Conservation (phyloP, 2,888 invertebrate genomes). For the Nomada ruficornis region DNA sequence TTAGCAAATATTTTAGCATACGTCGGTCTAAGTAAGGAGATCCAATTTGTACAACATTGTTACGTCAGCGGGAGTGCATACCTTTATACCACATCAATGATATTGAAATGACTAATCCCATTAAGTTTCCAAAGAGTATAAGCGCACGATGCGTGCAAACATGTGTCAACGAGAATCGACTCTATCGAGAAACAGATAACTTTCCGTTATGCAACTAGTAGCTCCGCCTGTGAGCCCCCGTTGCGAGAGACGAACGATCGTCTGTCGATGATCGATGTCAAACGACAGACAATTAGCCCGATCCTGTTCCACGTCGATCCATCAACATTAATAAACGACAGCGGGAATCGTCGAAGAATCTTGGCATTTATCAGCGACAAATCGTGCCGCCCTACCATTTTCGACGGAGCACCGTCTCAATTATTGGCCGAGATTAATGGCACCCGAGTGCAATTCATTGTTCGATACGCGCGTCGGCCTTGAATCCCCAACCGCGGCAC, state of each 20-base stretch:
- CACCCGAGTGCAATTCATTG: constrained; percentile 44
- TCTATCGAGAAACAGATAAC: neutral
- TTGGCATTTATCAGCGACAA: constrained; percentile 25
- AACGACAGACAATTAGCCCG: constrained; percentile 31
- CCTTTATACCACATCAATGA: no score
- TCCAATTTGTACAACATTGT: no score
- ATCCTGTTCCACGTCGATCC: constrained; percentile 6
- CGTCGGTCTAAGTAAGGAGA: no score
- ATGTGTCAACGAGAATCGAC: neutral
- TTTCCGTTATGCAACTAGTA: neutral
- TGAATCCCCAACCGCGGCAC: constrained; percentile 31
- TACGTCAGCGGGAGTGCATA: no score
- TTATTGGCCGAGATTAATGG: constrained; percentile 46
- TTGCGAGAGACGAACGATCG: neutral
- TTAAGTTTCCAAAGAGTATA: no score
- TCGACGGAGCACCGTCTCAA: constrained; percentile 9
- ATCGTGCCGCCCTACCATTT: constrained; percentile 12
- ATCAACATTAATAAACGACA: constrained; percentile 25
- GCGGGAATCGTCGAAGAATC: constrained; percentile 19
- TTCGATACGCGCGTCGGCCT: constrained; percentile 36
- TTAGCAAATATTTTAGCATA: no score
- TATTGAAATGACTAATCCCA: no score
- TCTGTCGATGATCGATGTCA: constrained; percentile 32
- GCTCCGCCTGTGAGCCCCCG: neutral
- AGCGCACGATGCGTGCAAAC: neutral